Evolutionary conservation across 2,797 vertebrate genomes (phyloP), one percentile per base, ranked within the genome.

Genomic region (Eremophila alpestris): DNA sequence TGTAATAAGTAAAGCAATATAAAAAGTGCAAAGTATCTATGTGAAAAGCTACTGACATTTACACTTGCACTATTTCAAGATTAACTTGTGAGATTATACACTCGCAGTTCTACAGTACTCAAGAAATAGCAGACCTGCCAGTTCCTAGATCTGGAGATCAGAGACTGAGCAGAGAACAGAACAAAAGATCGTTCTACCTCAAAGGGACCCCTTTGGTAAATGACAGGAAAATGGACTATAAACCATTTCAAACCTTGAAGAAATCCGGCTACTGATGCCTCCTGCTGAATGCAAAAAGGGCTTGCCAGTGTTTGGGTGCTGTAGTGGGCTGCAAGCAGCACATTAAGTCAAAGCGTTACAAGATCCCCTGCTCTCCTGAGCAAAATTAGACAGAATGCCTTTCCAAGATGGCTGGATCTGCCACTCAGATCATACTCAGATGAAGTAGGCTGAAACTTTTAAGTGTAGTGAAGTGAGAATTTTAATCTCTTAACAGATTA

Each of bases 291-390:
- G 63, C 67, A 69, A 48, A n/a, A 54, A 65, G 48, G 30, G 15
- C 20, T 52, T 59, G 24, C 15, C 5, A 29, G 36, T 38, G 51
- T 46, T 45, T 84, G 58, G 75, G 69, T 59, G 55, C 56, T 8
- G 1, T 3, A 27, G 27, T 4, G 43, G 3, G 1, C 22, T 54
- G 41, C 1, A 0, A 70, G 36, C 32, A 55, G 23, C 40, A 16
- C 46, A 24, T 7, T 1, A 3, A 78, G 16, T 60, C 49, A 74
- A 9, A 13, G 43, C 0, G 0, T 36, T 21, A n/a, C 1, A 3
- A 59, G 49, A 68, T 58, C 0, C 0, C 34, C 24, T 20, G 41
- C n/a, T 82, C 34, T 70, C 59, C 23, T 38, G 32, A 36, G 48
- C 63, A 93, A 62, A 70, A 87, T 36, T 13, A 59, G 63, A 26